Evolutionary conservation across 1,140 invertebrate genomes (phyloP).

Genomic region (Whitmania pigra): DNA sequence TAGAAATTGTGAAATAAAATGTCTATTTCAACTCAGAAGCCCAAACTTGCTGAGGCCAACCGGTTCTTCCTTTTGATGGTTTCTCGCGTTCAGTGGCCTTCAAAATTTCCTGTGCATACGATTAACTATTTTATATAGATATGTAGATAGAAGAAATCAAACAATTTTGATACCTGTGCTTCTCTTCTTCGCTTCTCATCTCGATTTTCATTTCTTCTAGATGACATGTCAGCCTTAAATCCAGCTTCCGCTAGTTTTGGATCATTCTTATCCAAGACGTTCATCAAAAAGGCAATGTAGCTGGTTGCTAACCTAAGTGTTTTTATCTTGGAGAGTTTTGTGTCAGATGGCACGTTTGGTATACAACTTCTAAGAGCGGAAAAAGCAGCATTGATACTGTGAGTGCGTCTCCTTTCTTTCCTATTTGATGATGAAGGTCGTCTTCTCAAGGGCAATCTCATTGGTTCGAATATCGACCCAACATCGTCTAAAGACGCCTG

Average conservation of each 20-base stretch:
- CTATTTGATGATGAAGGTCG: constrained; percentile 51
- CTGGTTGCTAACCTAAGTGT: constrained; percentile 46
- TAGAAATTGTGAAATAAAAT: too few relatives aligned
- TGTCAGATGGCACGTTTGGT: constrained; percentile 86
- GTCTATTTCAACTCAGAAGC: constrained; percentile 61
- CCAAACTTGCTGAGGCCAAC: constrained; percentile 78
- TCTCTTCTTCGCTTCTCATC: constrained; percentile 36
- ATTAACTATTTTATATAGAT: background rate
- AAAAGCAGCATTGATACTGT: constrained; percentile 89
- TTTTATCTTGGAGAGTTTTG: constrained; percentile 61
- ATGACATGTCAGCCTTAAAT: constrained; percentile 46
- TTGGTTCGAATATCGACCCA: too few relatives aligned
- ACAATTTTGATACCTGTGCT: constrained; percentile 21
- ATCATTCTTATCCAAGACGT: constrained; percentile 44
- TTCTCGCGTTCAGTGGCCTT: constrained; percentile 17
- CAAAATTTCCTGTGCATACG: constrained; percentile 21
- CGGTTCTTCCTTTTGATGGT: constrained; percentile 22
- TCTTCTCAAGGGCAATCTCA: background rate
- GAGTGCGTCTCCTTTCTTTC: constrained; percentile 74
- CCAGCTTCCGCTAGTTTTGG: constrained; percentile 37
- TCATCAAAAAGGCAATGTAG: constrained; percentile 47
- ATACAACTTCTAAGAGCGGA: constrained; percentile 79
- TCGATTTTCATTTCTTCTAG: constrained; percentile 36
- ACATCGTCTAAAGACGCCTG: too few relatives aligned
- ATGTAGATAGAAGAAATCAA: background rate